These are phyloP conservation scores for Hypomesus transpacificus DNA, from an alignment of 2,113 vertebrate species.

Conservation along the genomic window DNA sequence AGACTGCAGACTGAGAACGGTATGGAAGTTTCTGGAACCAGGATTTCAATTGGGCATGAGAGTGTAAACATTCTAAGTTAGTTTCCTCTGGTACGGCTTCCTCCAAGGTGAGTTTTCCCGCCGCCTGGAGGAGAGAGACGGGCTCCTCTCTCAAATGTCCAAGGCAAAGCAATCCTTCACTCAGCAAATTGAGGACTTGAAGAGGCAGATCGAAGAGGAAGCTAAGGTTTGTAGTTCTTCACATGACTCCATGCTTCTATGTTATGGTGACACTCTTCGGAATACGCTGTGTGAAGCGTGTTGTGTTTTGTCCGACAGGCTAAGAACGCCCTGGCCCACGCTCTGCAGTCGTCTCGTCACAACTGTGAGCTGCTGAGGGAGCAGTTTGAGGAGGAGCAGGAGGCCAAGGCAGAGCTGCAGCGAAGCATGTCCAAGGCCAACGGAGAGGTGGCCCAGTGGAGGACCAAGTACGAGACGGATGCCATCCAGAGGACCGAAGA, in stretches of 20 bases:
- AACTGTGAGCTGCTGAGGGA: slow-evolving; percentile 76
- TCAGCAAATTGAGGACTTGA: slow-evolving; percentile 77
- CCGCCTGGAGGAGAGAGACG: slow-evolving; percentile 75
- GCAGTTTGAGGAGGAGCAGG: slow-evolving; percentile 74
- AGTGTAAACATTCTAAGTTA: neutral
- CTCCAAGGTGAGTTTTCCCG: slow-evolving; percentile 67
- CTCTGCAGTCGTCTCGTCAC: slow-evolving; percentile 69
- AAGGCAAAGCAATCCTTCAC: slow-evolving; percentile 72
- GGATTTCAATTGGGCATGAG: neutral
- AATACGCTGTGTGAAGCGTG: neutral
- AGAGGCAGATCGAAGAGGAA: slow-evolving; percentile 75
- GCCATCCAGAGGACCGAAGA: slow-evolving; percentile 79
- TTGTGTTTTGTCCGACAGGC: slow-evolving; percentile 51
- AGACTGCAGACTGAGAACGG: slow-evolving; percentile 74
- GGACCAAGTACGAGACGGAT: slow-evolving; percentile 77
- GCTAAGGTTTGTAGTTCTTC: slow-evolving; percentile 60
- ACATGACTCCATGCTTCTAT: neutral
- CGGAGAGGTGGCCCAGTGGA: slow-evolving; percentile 73
- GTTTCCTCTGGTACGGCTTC: neutral
- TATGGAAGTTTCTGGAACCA: slow-evolving; percentile 16
- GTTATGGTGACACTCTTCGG: neutral
- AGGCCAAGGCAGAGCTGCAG: slow-evolving; percentile 70
- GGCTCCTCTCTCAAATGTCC: slow-evolving; percentile 74
- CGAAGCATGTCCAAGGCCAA: slow-evolving; percentile 73
- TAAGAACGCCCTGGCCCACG: slow-evolving; percentile 71